These are phyloP conservation scores for Hyppa rectilinea DNA, from an alignment of 2,888 invertebrate species.

Conservation along the genomic window DNA sequence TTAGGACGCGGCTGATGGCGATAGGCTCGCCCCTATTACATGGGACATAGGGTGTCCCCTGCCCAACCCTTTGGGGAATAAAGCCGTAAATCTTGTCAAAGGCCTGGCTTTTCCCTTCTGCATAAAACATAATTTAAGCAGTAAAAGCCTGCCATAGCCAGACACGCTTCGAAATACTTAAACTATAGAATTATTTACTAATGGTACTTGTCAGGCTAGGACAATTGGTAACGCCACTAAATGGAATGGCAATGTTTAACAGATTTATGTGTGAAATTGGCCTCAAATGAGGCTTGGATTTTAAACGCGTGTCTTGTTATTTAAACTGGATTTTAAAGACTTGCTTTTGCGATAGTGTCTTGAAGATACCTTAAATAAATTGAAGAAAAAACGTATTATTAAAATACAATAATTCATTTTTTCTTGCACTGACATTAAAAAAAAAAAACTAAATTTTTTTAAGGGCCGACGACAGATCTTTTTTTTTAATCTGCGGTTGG, in stretches of 20 bases:
- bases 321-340: not conserved
- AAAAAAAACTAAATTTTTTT: not conserved
- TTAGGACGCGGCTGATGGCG: not conserved
- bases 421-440: not conserved
- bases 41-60: not conserved
- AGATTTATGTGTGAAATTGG: too few relatives aligned
- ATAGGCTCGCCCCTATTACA: too few relatives aligned
- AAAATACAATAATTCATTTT: constrained; percentile 15
- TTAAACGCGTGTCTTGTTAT: constrained; percentile 1
- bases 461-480: too few relatives aligned
- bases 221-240: constrained; percentile 5
- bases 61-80: too few relatives aligned
- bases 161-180: constrained; percentile 65
- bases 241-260: not conserved
- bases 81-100: too few relatives aligned
- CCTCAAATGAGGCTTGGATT: not conserved
- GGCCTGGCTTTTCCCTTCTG: not conserved
- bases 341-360: not conserved
- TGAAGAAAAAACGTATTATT: constrained; percentile 24
- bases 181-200: constrained; percentile 59
- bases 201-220: not conserved
- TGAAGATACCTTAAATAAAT: not conserved
- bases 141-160: constrained; percentile 66
- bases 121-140: constrained; percentile 70
- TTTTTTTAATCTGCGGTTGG: too few relatives aligned